Percentiles rank a stretch among this genome's conserved stretches.
Conservation (phyloP, 2,113 vertebrate genomes). For the Dasyornis broadbenti region DNA sequence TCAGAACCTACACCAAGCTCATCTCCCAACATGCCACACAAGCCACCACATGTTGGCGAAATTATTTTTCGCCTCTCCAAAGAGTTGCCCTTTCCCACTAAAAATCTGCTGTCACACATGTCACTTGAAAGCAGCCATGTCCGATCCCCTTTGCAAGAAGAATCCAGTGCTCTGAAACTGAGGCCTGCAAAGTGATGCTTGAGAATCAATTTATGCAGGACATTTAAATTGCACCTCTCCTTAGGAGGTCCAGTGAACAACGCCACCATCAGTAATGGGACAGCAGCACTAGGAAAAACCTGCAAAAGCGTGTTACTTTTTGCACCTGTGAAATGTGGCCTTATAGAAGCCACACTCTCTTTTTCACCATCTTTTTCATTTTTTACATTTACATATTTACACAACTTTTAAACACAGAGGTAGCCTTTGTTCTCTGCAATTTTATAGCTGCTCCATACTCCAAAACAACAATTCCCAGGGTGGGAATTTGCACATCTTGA, state of each 20-base stretch:
- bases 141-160: neutral
- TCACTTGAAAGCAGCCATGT: neutral
- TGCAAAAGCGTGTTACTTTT: neutral
- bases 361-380: fast-evolving
- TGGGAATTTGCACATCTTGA: neutral
- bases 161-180: neutral
- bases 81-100: neutral
- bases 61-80: neutral
- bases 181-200: neutral
- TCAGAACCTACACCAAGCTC: neutral
- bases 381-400: neutral
- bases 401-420: neutral
- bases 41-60: neutral
- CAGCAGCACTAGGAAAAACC: neutral
- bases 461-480: neutral
- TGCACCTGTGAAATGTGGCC: neutral
- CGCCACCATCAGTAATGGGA: neutral
- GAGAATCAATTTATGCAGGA: neutral
- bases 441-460: neutral
- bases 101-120: neutral
- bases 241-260: neutral
- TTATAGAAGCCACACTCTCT: neutral
- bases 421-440: neutral
- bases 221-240: neutral
- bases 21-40: neutral